These are phyloP conservation scores for Tyrannus savana DNA, from an alignment of 2,113 vertebrate species.

Conservation along the genomic window DNA sequence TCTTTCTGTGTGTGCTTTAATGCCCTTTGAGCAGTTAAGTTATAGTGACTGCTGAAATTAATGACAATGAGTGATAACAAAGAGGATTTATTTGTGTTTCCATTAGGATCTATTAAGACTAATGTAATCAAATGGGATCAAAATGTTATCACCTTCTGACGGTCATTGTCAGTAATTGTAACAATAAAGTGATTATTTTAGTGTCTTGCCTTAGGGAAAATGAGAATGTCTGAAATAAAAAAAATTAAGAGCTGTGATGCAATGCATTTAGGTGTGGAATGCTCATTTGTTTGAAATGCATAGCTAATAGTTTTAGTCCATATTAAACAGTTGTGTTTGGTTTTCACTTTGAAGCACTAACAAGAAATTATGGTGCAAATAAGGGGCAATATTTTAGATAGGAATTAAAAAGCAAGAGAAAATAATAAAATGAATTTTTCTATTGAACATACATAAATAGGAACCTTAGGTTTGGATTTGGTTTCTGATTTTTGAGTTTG, in stretches of 20 bases:
- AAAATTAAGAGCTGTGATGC: not conserved
- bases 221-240: not conserved
- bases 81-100: slow-evolving; percentile 30
- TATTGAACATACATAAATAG: not conserved
- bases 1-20: not conserved
- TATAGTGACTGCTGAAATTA: not conserved
- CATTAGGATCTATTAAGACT: slow-evolving; percentile 23
- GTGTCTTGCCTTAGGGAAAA: not conserved
- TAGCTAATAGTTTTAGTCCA: not conserved
- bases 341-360: not conserved
- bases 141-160: slow-evolving; percentile 21
- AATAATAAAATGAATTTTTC: not conserved
- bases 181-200: slow-evolving; percentile 17
- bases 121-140: slow-evolving; percentile 37
- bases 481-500: not conserved
- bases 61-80: not conserved
- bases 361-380: not conserved
- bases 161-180: not conserved
- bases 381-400: not conserved
- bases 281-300: not conserved
- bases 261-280: not conserved
- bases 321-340: not conserved
- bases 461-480: not conserved
- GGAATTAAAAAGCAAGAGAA: not conserved
- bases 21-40: not conserved